Evolutionary conservation across 2,888 invertebrate species (phyloP).

Genomic region (Rhabditophanes sp.): DNA sequence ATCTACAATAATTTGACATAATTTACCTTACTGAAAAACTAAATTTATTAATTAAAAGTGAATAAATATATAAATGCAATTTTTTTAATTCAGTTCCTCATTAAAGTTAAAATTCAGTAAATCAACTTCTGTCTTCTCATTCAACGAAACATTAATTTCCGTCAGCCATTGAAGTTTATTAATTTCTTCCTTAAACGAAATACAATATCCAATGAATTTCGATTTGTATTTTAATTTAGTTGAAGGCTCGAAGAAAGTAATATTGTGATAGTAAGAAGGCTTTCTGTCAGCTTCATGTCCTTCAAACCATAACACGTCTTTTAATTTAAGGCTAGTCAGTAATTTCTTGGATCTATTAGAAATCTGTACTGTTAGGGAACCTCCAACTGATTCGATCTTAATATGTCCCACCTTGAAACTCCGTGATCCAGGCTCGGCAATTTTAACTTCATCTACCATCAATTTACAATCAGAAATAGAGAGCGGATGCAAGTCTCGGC

Average conservation of each 20-base stretch:
- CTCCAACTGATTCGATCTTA: constrained; percentile 26
- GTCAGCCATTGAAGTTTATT: too few species aligned
- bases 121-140: too few species aligned
- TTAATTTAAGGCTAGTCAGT: constrained; percentile 8
- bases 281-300: constrained; percentile 25
- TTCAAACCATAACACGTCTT: constrained; percentile 29
- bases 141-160: too few species aligned
- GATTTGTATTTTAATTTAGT: constrained; percentile 14
- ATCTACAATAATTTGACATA: too few species aligned
- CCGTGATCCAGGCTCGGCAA: constrained; percentile 35
- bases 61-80: too few species aligned
- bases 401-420: constrained; percentile 33
- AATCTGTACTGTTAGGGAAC: constrained; percentile 14
- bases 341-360: constrained; percentile 14
- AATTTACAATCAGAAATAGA: constrained; percentile 13
- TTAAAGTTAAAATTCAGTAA: too few species aligned
- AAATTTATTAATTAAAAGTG: too few species aligned
- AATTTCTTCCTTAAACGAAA: constrained; percentile 14
- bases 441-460: constrained; percentile 31
- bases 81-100: too few species aligned
- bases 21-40: too few species aligned
- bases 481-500: constrained; percentile 15
- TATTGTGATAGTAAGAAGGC: constrained; percentile 6
- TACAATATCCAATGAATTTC: constrained; percentile 17
- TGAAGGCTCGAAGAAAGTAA: constrained; percentile 1